phyloP scores from a whole-genome alignment of 2,113 vertebrate genomes.

The Syngnathoides biaculeatus region DNA sequence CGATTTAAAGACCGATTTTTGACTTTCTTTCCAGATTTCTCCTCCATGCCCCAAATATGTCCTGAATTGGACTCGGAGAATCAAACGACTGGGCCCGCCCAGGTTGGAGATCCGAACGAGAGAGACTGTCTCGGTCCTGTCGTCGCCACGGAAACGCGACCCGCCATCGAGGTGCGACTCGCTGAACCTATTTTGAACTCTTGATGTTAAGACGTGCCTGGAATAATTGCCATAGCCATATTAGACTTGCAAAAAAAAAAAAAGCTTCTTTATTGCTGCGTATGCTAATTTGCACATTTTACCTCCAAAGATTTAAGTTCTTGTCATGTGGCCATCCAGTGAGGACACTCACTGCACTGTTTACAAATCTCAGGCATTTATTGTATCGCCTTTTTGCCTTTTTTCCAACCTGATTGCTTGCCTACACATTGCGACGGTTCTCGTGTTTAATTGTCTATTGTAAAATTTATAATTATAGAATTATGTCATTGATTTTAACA shows the following conservation, averaged over 20 bases:
- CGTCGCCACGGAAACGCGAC: conserved; percentile 13
- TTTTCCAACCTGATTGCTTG: background rate
- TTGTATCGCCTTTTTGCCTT: conserved; percentile 35
- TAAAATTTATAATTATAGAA: conserved; percentile 12
- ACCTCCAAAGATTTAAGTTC: background rate
- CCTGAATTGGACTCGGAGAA: conserved; percentile 14
- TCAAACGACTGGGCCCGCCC: conserved; percentile 13
- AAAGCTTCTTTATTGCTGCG: conserved; percentile 1
- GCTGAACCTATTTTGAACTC: background rate
- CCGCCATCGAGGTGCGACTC: conserved; percentile 3
- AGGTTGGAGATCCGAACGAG: background rate
- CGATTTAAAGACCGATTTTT: conserved; percentile 1
- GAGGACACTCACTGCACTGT: background rate
- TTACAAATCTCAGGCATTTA: conserved; percentile 34
- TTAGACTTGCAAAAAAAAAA: background rate
- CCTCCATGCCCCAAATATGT: conserved; percentile 29
- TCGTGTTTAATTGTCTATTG: background rate
- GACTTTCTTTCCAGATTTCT: conserved; percentile 33
- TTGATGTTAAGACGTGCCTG: conserved; percentile 8
- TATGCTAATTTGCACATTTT: conserved; percentile 1
- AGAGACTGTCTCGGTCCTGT: background rate
- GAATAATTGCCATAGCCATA: background rate
- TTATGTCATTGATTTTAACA: conserved; percentile 28
- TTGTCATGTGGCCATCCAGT: background rate
- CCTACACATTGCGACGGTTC: background rate